Evolutionary conservation across 2,113 vertebrate species (phyloP), one percentile per base, ranked within the genome.

Genomic region (Gallinago undulata): DNA sequence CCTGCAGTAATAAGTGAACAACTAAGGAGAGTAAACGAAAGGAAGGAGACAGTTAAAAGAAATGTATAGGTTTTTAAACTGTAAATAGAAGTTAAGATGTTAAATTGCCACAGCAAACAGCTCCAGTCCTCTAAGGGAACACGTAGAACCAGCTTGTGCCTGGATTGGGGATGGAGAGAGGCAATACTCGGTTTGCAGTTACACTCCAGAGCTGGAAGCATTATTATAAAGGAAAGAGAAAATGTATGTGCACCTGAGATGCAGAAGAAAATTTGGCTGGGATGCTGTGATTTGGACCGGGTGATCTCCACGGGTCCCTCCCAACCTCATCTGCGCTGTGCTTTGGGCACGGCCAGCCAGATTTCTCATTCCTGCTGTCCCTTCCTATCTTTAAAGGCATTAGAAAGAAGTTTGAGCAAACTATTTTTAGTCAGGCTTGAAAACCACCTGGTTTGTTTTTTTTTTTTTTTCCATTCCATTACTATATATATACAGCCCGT

Each of bases 311-410:
- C 0, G 13, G 53, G 31, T 57, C 41, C 74, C 64, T 62, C 28
- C 68, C 9, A 10, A 13, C 25, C 39, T 56, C 50, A 4, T 6
- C 64, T 0, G 4, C 59, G 62, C 87, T 35, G 59, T 7, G 77
- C 5, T 51, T 45, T 45, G 80, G 37, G 83, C 77, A 9, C 2
- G 3, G 81, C 47, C 85, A 82, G 78, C 27, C 85, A 15, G 37
- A 6, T 69, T 88, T 74, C 88, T 81, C 84, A 91, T 94, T 91
- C 59, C 77, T 6, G 4, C 77, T 93, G 81, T 75, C 82, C n/a
- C 13, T 59, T 63, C 60, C 62, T 6, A 59, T 81, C 81, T 91
- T 72, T 16, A 76, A 59, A 79, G 62, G 66, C 85, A 91, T 84
- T 75, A 78, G 31, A 67, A 62, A 70, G 48, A 43, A 70, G 63